These are phyloP conservation scores for Notodromas monacha DNA, from an alignment of 2,888 invertebrate species.

Conservation along the genomic window DNA sequence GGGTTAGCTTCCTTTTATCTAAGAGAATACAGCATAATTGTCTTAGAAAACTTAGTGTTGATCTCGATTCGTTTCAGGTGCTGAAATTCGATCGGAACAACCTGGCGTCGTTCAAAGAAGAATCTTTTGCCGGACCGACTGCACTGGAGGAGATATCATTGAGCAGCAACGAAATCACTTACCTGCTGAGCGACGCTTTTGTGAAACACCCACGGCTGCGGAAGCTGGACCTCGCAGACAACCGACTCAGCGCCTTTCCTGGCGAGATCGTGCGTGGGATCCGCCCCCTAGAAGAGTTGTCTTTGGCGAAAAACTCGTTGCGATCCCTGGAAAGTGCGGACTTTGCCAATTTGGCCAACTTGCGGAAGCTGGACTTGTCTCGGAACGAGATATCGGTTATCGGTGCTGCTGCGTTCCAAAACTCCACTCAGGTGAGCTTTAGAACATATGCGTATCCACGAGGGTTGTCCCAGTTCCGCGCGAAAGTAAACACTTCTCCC, in stretches of 20 bases:
- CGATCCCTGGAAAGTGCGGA: conserved; percentile 40
- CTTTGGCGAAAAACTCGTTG: conserved; percentile 34
- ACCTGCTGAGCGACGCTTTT: conserved; percentile 10
- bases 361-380: conserved; percentile 16
- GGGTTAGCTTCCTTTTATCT: too few relatives aligned
- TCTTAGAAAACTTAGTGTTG: too few relatives aligned
- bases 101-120: conserved; percentile 1
- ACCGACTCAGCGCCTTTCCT: conserved; percentile 1
- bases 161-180: conserved; percentile 12
- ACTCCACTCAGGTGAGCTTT: background rate
- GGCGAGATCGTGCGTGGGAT: background rate
- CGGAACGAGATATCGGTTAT: conserved; percentile 11
- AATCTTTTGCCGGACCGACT: background rate
- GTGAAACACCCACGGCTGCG: background rate
- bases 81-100: background rate
- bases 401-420: background rate
- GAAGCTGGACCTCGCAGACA: background rate
- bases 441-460: too few relatives aligned
- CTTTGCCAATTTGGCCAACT: conserved; percentile 38
- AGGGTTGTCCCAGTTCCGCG: too few relatives aligned
- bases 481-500: too few relatives aligned
- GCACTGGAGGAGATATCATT: conserved; percentile 10
- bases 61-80: too few relatives aligned
- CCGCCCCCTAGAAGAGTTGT: conserved; percentile 27
- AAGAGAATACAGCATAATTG: too few relatives aligned